A percentile compares a stretch with the other conserved stretches of the same genome.
Conservation (phyloP, 1,140 invertebrate species). For the Thalassaphorura encarpata region DNA sequence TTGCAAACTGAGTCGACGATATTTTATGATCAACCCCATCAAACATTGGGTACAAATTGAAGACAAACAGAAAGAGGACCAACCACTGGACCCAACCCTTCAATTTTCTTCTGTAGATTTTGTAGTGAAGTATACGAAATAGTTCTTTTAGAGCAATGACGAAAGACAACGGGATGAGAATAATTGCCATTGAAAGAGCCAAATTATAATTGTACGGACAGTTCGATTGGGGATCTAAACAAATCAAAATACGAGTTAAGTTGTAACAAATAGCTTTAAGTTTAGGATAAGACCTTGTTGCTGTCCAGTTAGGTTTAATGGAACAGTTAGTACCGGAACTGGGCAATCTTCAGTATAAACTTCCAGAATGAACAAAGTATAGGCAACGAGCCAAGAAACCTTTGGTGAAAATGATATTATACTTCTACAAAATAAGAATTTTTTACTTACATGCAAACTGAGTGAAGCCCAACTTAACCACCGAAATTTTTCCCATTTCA, state of each 20-base stretch:
- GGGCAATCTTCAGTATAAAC: constrained; percentile 15
- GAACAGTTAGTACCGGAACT: not conserved
- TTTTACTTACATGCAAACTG: not conserved
- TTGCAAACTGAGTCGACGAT: constrained; percentile 4
- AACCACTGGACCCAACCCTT: constrained; percentile 9
- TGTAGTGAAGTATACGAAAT: constrained; percentile 9
- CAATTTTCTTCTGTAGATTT: constrained; percentile 3
- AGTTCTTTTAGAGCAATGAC: constrained; percentile 14
- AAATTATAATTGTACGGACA: constrained; percentile 2
- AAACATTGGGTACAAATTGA: constrained; percentile 10
- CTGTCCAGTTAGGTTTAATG: not conserved
- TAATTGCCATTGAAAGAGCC: not conserved
- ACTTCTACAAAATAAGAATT: not conserved
- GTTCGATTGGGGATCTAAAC: too few species aligned
- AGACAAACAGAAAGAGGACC: constrained; percentile 8
- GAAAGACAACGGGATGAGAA: constrained; percentile 1
- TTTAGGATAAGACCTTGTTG: too few species aligned
- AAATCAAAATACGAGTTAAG: too few species aligned
- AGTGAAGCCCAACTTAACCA: constrained; percentile 7
- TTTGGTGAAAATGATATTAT: not conserved
- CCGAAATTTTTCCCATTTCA: constrained; percentile 17
- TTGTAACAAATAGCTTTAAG: too few species aligned
- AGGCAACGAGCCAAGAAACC: constrained; percentile 10
- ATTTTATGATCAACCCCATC: not conserved
- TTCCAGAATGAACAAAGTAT: constrained; percentile 16